These are phyloP conservation scores for Oncorhynchus mykiss DNA, from an alignment of 2,113 vertebrate genomes.

Conservation along the genomic window DNA sequence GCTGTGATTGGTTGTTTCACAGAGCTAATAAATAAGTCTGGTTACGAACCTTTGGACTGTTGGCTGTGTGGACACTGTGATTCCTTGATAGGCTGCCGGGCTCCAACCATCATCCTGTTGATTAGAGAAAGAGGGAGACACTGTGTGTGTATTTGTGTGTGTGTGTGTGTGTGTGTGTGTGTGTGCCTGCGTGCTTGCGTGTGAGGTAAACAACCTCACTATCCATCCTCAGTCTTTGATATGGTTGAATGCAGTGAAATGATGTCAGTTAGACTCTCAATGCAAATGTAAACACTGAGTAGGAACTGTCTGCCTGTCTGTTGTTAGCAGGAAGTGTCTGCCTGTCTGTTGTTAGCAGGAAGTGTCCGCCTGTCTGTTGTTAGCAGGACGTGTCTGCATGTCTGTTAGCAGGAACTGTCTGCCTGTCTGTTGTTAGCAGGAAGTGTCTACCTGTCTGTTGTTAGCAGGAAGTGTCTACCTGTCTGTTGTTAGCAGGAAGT, in stretches of 20 bases:
- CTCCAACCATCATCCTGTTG: conserved; percentile 18
- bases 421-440: too few species aligned
- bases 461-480: too few species aligned
- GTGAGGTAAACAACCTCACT: conserved; percentile 1
- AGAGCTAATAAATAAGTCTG: conserved; percentile 60
- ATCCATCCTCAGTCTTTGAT: not conserved
- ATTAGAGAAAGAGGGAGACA: conserved; percentile 25
- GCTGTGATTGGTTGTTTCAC: conserved; percentile 58
- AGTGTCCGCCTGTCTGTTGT: too few species aligned
- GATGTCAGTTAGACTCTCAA: not conserved
- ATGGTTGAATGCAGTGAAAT: not conserved
- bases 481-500: too few species aligned
- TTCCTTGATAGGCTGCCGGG: conserved; percentile 20
- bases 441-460: too few species aligned
- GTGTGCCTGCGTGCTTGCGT: not conserved
- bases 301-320: too few species aligned
- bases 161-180: conserved; percentile 2
- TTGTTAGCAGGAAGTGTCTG: too few species aligned
- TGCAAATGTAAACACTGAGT: not conserved
- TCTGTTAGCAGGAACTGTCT: too few species aligned
- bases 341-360: too few species aligned
- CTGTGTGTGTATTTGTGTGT: conserved; percentile 42
- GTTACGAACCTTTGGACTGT: conserved; percentile 48
- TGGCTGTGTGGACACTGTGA: conserved; percentile 12
- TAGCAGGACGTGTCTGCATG: too few species aligned